phyloP scores from a whole-genome alignment of 1,140 invertebrate genomes.

The Pseudomyrmex dendroicus region DNA sequence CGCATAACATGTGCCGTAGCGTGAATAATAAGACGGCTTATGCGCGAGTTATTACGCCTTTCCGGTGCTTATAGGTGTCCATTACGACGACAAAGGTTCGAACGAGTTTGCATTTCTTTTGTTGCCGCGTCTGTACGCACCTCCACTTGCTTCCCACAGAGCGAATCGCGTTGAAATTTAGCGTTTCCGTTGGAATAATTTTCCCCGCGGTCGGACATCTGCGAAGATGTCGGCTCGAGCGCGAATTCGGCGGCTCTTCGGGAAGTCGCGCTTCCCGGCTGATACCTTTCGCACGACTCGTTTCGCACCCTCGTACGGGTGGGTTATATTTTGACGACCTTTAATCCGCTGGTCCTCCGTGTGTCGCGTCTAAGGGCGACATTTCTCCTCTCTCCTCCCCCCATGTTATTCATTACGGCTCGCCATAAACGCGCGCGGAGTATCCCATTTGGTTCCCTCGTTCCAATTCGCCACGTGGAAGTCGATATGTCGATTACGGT shows the following conservation, averaged over 20 bases:
- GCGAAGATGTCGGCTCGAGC: background rate
- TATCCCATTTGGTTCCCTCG: conserved; percentile 56
- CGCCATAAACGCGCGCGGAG: conserved; percentile 48
- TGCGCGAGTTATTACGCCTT: conserved; percentile 81
- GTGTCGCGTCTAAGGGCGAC: conserved; percentile 44
- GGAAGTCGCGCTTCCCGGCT: background rate
- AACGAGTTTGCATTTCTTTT: conserved; percentile 66
- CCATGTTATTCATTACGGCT: conserved; percentile 39
- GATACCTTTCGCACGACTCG: background rate
- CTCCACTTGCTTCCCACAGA: conserved; percentile 41
- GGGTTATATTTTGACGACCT: conserved; percentile 6
- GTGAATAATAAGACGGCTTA: conserved; percentile 77
- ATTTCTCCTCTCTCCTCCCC: conserved; percentile 18
- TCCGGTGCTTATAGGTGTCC: conserved; percentile 81
- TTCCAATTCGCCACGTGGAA: conserved; percentile 5
- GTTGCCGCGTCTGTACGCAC: conserved; percentile 70
- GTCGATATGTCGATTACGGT: conserved; percentile 65
- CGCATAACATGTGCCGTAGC: conserved; percentile 76
- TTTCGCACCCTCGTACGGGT: background rate
- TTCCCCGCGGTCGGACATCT: conserved; percentile 55
- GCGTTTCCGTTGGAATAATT: conserved; percentile 63
- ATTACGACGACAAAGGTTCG: conserved; percentile 72
- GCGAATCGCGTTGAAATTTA: conserved; percentile 68
- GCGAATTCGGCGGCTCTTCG: no score
- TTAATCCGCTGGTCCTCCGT: conserved; percentile 27